Conservation (phyloP, 92 coral and sea anemone species). For the Virgularia gustaviana region DNA sequence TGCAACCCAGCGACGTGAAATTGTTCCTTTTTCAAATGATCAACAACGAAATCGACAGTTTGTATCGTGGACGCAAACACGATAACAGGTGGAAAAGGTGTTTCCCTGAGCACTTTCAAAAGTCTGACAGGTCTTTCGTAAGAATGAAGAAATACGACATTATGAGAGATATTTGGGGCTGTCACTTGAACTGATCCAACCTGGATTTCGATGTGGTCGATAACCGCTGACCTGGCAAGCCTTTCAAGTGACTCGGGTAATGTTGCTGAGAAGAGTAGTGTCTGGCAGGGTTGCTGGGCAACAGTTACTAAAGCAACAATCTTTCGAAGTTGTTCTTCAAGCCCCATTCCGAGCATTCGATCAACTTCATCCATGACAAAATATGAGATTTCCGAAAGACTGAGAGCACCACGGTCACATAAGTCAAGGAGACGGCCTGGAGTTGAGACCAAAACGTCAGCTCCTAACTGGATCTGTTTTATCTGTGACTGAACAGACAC, state of each 20-base stretch:
- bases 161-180: slow-evolving; percentile 79
- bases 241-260: slow-evolving; percentile 89
- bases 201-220: slow-evolving; percentile 81
- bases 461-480: slow-evolving; percentile 61
- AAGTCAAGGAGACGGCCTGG: slow-evolving; percentile 88
- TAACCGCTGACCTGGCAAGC: slow-evolving; percentile 91
- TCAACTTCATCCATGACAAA: slow-evolving; percentile 96
- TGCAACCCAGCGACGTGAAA: slow-evolving; percentile 94
- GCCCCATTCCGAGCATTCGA: slow-evolving; percentile 93
- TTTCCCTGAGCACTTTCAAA: slow-evolving; percentile 69
- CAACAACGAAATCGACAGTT: slow-evolving; percentile 86
- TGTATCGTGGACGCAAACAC: slow-evolving; percentile 90
- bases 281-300: slow-evolving; percentile 77
- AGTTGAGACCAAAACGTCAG: slow-evolving; percentile 83
- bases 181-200: slow-evolving; percentile 85
- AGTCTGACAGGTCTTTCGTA: slow-evolving; percentile 78
- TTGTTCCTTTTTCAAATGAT: slow-evolving; percentile 79
- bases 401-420: slow-evolving; percentile 78
- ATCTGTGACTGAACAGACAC: slow-evolving; percentile 71
- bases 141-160: slow-evolving; percentile 68
- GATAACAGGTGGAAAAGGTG: slow-evolving; percentile 92
- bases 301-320: slow-evolving; percentile 91
- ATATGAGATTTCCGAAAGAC: slow-evolving; percentile 65
- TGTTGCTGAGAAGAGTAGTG: slow-evolving; percentile 91
- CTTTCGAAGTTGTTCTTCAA: slow-evolving; percentile 93